Base-by-base conservation (phyloP, 2,113 vertebrate genomes). In the Pelusios castaneus region DNA sequence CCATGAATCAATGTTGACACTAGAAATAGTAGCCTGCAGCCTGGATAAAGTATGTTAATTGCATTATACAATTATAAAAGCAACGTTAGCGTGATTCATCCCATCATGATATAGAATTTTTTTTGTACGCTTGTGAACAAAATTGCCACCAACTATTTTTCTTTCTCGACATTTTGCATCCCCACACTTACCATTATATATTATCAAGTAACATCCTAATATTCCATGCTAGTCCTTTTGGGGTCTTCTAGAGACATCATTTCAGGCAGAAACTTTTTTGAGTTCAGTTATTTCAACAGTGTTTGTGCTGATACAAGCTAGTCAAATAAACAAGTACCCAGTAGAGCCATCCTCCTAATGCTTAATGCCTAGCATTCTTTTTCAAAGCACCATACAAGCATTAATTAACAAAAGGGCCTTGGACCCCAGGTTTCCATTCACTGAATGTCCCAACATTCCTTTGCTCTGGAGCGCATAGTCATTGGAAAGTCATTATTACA, bases 31-130 rank as follows among this genome's bases (percentile, higher is more conserved):
- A 86, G 78, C 84, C 78, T 58, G 45, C 29, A 86, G 78, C 79
- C 60, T n/a, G 85, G 67, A 76, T 76, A 76, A 81, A 82, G 81
- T 86, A 85, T 82, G 84, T 80, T 86, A 91, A 91, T 86, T 45
- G 47, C 43, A 24, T 55, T 85, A 17, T 80, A 47, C 76, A 85
- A 38, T 79, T 90, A 77, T 80, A 80, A 90, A 80, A 56, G 51
- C 70, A 85, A 80, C 49, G 51, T 81, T 86, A 76, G 22, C 9
- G 10, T 29, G 27, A 43, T 7, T 63, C 54, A 89, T 22, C 88
- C 51, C 31, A 87, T 2, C 7, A 13, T 1, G 34, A 27, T 2
- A 47, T 38, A 58, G 9, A 85, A 43, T 77, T 85, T 58, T 85
- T 58, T 47, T 58, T 47, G 10, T 24, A 76, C 60, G 34, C 22